Evolutionary conservation across 2,888 invertebrate genomes (phyloP).

Genomic region (Phrixothrix hirtus): DNA sequence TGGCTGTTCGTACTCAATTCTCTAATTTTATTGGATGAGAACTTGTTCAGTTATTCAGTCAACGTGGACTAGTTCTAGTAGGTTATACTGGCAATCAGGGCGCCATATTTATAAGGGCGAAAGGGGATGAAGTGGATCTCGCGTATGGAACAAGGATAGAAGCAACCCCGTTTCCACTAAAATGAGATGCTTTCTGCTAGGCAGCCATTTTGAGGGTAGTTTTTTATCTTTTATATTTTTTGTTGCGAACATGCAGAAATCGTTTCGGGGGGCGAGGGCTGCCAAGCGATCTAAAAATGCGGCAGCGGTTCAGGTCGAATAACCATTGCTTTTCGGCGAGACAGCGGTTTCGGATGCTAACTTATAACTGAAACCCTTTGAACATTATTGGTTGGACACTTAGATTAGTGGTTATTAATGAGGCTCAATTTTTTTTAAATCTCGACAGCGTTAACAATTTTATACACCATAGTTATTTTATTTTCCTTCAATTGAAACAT

Average conservation of each 20-base stretch:
- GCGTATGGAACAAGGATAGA: conserved; percentile 58
- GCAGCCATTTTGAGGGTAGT: conserved; percentile 77
- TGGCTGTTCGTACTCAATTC: conserved; percentile 37
- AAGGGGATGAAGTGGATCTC: conserved; percentile 58
- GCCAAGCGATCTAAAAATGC: conserved; percentile 52
- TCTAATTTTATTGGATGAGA: conserved; percentile 34
- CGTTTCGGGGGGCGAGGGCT: conserved; percentile 54
- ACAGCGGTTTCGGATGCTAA: conserved; percentile 25
- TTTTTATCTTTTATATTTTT: conserved; percentile 58
- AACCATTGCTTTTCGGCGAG: conserved; percentile 27
- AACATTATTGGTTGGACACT: conserved; percentile 14
- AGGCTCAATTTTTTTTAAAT: too few species aligned
- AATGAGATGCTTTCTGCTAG: conserved; percentile 61
- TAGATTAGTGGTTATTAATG: too few species aligned
- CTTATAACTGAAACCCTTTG: conserved; percentile 21
- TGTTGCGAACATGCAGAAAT: conserved; percentile 56
- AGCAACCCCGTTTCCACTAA: conserved; percentile 58
- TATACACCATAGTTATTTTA: too few species aligned
- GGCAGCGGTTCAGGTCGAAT: conserved; percentile 30
- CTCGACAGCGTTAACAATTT: too few species aligned
- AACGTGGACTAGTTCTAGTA: conserved; percentile 55
- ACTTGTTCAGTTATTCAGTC: conserved; percentile 41
- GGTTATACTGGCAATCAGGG: conserved; percentile 60
- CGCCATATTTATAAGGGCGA: conserved; percentile 60
- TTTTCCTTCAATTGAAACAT: too few species aligned